Conservation (phyloP, 2,888 invertebrate species). For the Rotaria macrura region DNA sequence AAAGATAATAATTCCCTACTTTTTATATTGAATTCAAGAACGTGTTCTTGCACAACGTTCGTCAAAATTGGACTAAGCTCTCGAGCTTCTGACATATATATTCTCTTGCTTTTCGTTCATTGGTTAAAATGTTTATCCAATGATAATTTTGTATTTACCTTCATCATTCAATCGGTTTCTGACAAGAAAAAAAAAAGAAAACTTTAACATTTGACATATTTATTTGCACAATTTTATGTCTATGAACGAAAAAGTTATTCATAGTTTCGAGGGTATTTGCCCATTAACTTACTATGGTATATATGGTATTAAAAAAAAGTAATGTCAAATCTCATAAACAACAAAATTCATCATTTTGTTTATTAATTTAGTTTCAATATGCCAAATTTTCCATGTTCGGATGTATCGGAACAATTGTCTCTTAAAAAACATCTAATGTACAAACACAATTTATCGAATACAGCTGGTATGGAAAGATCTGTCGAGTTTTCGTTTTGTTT, state of each 20-base stretch:
- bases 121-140: too few species aligned
- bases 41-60: too few species aligned
- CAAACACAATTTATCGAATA: slow-evolving; percentile 9
- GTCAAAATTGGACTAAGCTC: too few species aligned
- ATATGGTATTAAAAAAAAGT: slow-evolving; percentile 11
- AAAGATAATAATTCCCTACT: too few species aligned
- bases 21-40: too few species aligned
- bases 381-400: neutral
- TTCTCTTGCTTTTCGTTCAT: too few species aligned
- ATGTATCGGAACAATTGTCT: neutral
- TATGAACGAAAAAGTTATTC: slow-evolving; percentile 7
- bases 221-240: neutral
- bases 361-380: neutral
- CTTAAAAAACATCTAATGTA: slow-evolving; percentile 6
- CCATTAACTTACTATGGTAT: neutral
- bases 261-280: neutral
- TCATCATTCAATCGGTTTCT: neutral
- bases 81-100: too few species aligned
- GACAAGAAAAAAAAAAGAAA: neutral
- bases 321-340: neutral
- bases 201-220: neutral
- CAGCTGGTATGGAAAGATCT: neutral
- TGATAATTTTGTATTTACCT: too few species aligned
- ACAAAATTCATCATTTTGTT: neutral
- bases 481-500: too few species aligned